These are phyloP conservation scores for Chaetoderma sp. DNA, from an alignment of 2,888 invertebrate genomes.

Conservation along the genomic window DNA sequence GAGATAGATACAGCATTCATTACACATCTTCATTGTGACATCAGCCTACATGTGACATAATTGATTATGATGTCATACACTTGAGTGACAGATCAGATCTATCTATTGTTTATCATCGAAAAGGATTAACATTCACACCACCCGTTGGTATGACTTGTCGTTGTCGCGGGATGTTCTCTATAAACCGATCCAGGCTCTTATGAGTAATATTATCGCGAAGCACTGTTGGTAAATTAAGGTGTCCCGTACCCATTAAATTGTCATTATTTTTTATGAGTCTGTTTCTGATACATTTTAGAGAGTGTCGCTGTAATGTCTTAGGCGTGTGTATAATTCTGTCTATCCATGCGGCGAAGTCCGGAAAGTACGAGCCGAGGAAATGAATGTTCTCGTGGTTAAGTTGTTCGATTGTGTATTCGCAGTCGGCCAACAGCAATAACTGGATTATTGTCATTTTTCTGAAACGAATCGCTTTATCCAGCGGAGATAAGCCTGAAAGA, in stretches of 20 bases:
- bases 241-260: no score
- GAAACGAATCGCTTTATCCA: conserved; percentile 35
- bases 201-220: no score
- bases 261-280: conserved; percentile 13
- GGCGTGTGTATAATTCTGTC: conserved; percentile 36
- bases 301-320: conserved; percentile 28
- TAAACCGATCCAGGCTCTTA: no score
- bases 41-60: no score
- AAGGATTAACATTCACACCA: no score
- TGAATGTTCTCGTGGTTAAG: conserved; percentile 24
- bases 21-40: no score
- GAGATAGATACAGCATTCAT: no score
- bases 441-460: conserved; percentile 33
- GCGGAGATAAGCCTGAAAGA: conserved; percentile 24
- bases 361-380: conserved; percentile 28
- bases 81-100: no score
- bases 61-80: no score
- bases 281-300: conserved; percentile 26
- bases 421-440: conserved; percentile 35
- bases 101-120: no score
- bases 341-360: conserved; percentile 35
- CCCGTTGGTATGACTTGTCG: no score
- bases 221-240: conserved; percentile 29
- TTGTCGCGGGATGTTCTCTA: no score
- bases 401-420: conserved; percentile 22